A percentile compares a stretch with the other conserved stretches of the same genome.
Conservation (phyloP, 2,888 invertebrate genomes). For the Coelogynopora nodosa region DNA sequence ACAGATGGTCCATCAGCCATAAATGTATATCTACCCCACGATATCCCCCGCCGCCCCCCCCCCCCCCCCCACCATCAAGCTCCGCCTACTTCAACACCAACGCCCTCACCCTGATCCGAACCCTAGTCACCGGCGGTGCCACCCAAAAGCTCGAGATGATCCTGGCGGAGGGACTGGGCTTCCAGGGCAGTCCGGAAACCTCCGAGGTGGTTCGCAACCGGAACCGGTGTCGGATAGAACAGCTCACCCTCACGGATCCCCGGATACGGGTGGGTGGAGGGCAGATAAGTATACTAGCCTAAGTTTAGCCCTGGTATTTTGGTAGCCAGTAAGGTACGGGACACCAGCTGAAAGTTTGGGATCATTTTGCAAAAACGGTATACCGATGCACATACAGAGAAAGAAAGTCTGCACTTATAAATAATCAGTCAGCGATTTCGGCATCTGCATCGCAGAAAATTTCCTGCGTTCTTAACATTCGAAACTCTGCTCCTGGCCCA, state of each 20-base stretch:
- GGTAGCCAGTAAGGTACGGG: too few species aligned
- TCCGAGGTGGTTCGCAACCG: slow-evolving; percentile 90
- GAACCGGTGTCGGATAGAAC: slow-evolving; percentile 77
- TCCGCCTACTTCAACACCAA: slow-evolving; percentile 99
- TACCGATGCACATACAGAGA: too few species aligned
- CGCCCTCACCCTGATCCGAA: slow-evolving; percentile 95
- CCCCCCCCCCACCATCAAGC: slow-evolving; percentile 60
- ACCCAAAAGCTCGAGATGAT: slow-evolving; percentile 98
- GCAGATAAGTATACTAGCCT: too few species aligned
- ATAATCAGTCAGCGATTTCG: too few species aligned
- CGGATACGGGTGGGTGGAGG: too few species aligned
- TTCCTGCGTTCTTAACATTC: too few species aligned
- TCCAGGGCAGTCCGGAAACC: slow-evolving; percentile 94
- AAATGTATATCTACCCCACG: neutral
- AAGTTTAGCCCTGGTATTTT: too few species aligned
- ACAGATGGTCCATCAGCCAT: neutral
- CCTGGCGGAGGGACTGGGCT: slow-evolving; percentile 95
- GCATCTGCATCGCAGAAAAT: too few species aligned
- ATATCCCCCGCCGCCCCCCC: neutral
- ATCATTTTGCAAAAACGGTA: too few species aligned
- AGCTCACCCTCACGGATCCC: neutral
- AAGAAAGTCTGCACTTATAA: too few species aligned
- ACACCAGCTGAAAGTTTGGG: too few species aligned
- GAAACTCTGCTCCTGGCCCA: too few species aligned
- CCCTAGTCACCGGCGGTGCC: slow-evolving; percentile 97